Evolutionary conservation across 2,113 vertebrate genomes (phyloP).

Genomic region (Calyptomena viridis): DNA sequence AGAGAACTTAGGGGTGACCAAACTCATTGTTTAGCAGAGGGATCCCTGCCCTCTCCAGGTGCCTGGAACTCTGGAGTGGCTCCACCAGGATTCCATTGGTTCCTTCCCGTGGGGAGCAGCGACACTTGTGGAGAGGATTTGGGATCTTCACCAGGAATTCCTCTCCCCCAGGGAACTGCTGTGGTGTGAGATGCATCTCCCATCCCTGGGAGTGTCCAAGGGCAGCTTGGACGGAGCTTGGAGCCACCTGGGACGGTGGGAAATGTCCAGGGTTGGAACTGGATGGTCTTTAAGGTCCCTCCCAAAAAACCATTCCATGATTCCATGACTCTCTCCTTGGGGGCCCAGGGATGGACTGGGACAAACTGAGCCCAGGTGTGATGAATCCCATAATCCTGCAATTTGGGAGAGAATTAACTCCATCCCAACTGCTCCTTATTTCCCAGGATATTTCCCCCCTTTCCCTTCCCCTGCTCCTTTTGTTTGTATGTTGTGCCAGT

Average conservation of each 20-base stretch:
- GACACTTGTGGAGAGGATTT: fast-evolving
- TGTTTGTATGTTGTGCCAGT: not conserved
- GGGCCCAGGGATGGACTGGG: fast-evolving
- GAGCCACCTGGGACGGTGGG: not conserved
- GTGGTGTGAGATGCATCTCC: not conserved
- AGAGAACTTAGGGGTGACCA: not conserved
- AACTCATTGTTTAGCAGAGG: not conserved
- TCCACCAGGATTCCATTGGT: not conserved
- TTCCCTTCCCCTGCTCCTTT: fast-evolving
- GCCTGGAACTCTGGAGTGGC: not conserved
- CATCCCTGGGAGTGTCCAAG: not conserved
- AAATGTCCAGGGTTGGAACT: not conserved
- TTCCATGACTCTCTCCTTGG: not conserved
- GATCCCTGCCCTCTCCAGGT: fast-evolving
- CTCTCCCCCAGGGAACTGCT: not conserved
- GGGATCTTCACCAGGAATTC: not conserved
- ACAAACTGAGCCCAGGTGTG: not conserved
- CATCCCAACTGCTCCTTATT: not conserved
- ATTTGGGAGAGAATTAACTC: not conserved
- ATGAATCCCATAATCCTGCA: not conserved
- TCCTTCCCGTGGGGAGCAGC: not conserved
- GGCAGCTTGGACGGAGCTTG: not conserved
- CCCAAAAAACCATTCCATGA: not conserved
- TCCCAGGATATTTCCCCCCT: not conserved
- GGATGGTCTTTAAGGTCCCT: not conserved